Base-by-base conservation (phyloP, 2,888 invertebrate genomes). In the Acleris literana region DNA sequence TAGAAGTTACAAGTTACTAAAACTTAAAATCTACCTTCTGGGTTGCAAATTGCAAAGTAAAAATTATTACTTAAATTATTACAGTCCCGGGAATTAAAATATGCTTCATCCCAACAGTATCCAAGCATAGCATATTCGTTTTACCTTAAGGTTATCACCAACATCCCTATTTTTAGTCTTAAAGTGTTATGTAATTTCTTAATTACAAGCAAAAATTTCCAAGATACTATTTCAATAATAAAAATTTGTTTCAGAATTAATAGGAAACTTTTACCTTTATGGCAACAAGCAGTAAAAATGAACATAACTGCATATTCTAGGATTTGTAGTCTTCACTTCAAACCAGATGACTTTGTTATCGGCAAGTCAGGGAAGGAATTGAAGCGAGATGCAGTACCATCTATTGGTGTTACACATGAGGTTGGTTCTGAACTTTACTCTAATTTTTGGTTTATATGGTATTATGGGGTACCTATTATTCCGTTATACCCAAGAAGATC, bases 291-390 rank as follows among this genome's bases (percentile, higher is more conserved):
- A 9, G 59, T 64, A 9, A n/a, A 49, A n/a, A 18, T 64, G 17
- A 64, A 29, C 39, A 11, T 33, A 11, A 43, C 46, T 0, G 43
- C 29, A 3, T 39, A 60, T 13, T 48, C 59, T 11, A 64, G 49
- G 59, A 64, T 64, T 43, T 64, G 64, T 20, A 64, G 59, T 17
- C 59, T 54, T 4, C 64, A 64, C n/a, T 64, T 64, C 29, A 64
- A 54, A 48, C 33, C 49, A 1, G 22, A 49, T 9, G 64, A 64
- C 18, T 54, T 64, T 29, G 39, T 54, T 9, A 29, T 54, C 20
- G 25, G 59, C 59, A 55, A 13, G 20, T 43, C 11, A 2, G 29
- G 17, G 11, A 48, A 43, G 22, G 25, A 44, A 2, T 54, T 64
- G 7, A 64, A 55, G 39, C 54, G 13, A n/a, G 20, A 33, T 49